Base-by-base conservation (phyloP, 2,113 vertebrate species). In the Crotalus helleri region DNA sequence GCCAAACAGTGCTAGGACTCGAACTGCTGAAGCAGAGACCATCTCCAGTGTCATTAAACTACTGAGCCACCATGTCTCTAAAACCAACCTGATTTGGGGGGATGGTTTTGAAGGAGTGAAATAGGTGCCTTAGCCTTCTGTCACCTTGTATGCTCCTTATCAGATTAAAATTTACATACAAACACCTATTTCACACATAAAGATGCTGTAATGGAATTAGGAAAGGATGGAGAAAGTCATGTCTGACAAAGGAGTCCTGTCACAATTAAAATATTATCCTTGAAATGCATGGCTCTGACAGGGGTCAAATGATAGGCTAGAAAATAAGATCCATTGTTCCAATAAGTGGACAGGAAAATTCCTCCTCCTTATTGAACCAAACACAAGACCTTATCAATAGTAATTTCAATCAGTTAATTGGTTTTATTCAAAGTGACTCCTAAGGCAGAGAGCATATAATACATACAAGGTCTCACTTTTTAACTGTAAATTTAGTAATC, bases 391-490 rank as follows among this genome's bases (percentile, higher is more conserved):
- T 4, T 39, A 58, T 19, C 26, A n/a, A 21, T 46, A 5, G 57
- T 4, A 15, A 92, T 92, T 64, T 53, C 96, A 93, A 95, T 6
- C 88, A 94, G 13, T 3, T 15, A 13, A 11, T 1, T n/a, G 15
- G 39, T 54, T 88, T 61, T 88, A 69, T 21, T 88, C 49, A 64
- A 44, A 85, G 44, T 85, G 7, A 58, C 57, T 91, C 29, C 2
- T 51, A 91, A 85, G 24, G 10, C 4, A 17, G 23, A 57, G 19
- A 55, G 53, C 13, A 21, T 39, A 23, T 17, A 21, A 51, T 26
- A 19, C 10, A n/a, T 17, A 2, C 5, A 44, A 19, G 19, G 3
- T n/a, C 24, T n/a, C 23, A 39, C 39, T 51, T 39, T 29, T 15
- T 17, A 15, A 26, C 19, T 33, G 5, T 2, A 7, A 55, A 74